Conservation (phyloP, 2,888 invertebrate genomes). For the Caenorhabditis sp. region DNA sequence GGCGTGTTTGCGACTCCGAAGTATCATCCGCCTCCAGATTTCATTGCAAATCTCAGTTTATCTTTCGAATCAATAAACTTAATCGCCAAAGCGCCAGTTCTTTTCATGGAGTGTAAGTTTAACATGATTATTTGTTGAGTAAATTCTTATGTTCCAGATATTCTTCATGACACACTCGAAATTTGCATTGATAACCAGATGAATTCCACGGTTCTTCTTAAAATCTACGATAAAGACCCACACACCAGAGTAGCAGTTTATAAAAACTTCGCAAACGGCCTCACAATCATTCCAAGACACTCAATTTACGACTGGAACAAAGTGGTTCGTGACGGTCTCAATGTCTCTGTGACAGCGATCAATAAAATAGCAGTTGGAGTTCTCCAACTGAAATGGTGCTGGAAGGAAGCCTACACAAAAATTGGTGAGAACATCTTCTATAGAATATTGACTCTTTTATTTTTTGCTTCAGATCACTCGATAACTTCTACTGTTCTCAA, state of each 20-base stretch:
- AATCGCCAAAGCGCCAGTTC: background rate
- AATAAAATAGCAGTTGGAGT: background rate
- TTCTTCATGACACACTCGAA: background rate
- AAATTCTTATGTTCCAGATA: background rate
- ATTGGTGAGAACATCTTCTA: background rate
- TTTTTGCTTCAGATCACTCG: slow-evolving; percentile 2
- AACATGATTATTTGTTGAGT: background rate
- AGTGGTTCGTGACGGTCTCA: slow-evolving; percentile 1
- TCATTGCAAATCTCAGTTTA: background rate
- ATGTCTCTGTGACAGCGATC: background rate
- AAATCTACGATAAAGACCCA: no score
- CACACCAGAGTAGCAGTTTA: no score
- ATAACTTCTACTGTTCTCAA: background rate
- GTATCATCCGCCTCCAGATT: slow-evolving; percentile 11
- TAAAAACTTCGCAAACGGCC: background rate
- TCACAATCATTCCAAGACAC: background rate
- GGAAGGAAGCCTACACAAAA: background rate
- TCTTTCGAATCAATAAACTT: background rate
- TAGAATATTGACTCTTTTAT: background rate
- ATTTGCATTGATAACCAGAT: slow-evolving; percentile 14
- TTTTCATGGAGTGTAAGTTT: slow-evolving; percentile 7
- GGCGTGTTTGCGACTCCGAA: background rate
- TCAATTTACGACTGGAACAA: background rate
- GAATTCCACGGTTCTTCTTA: background rate
- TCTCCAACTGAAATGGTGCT: slow-evolving; percentile 4